These are phyloP conservation scores for Drosophila repletoides DNA, from an alignment of 1,140 invertebrate genomes.

Conservation along the genomic window DNA sequence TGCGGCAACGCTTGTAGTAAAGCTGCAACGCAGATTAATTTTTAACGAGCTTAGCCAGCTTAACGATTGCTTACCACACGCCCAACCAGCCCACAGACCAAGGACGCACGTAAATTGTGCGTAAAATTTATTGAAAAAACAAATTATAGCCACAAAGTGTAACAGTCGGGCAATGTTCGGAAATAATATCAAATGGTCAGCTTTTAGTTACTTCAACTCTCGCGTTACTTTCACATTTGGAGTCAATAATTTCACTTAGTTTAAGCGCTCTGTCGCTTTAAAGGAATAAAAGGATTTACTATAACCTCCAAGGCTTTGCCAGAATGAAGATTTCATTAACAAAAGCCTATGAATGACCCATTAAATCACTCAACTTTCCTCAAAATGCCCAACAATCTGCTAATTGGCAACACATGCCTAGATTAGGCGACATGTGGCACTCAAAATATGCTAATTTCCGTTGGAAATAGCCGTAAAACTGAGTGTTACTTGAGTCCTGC, in stretches of 20 bases:
- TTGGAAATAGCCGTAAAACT: neutral
- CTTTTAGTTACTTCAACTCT: no score
- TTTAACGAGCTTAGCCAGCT: slow-evolving; percentile 39
- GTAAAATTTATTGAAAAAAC: slow-evolving; percentile 30
- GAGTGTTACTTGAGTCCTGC: neutral
- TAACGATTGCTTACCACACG: slow-evolving; percentile 11
- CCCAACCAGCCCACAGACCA: neutral
- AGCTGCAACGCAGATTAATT: slow-evolving; percentile 42
- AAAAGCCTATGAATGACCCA: slow-evolving; percentile 5
- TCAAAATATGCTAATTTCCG: slow-evolving; percentile 34
- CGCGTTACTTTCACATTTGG: no score
- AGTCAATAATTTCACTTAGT: no score
- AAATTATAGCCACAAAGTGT: neutral
- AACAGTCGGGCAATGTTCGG: neutral
- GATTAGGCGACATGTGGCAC: slow-evolving; percentile 10
- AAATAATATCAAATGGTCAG: neutral
- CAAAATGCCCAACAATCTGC: slow-evolving; percentile 19
- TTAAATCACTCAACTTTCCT: neutral
- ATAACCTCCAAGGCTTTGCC: neutral
- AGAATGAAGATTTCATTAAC: neutral
- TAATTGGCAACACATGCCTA: slow-evolving; percentile 11
- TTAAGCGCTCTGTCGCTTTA: no score
- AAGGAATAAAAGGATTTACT: neutral
- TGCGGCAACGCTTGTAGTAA: slow-evolving; percentile 19
- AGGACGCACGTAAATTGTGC: slow-evolving; percentile 24